Evolutionary conservation across 2,113 vertebrate genomes (phyloP).

Genomic region (Nibea albiflora): DNA sequence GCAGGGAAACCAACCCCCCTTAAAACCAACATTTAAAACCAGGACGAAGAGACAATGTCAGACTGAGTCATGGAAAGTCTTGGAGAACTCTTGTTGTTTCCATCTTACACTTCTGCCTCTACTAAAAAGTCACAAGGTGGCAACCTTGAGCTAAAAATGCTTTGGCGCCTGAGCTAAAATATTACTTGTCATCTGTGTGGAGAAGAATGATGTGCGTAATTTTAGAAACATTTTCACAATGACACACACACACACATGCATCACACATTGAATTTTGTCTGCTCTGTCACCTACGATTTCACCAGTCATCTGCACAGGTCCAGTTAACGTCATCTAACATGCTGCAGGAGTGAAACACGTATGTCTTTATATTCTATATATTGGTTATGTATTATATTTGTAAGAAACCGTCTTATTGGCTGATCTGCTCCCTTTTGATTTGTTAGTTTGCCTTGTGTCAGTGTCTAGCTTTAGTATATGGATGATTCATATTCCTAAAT

Average conservation of each 20-base stretch:
- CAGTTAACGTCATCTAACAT: background rate
- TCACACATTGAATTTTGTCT: background rate
- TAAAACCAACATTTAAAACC: background rate
- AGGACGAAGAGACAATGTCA: background rate
- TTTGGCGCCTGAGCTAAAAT: background rate
- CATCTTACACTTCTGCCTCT: background rate
- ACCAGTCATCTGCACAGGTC: background rate
- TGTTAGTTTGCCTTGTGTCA: too few species aligned
- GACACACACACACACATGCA: background rate
- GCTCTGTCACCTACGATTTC: background rate
- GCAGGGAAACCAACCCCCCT: background rate
- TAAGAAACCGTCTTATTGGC: background rate
- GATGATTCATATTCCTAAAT: background rate
- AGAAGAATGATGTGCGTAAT: background rate
- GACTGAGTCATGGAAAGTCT: background rate
- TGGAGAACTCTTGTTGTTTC: background rate
- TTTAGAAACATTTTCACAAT: background rate
- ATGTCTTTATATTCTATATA: too few species aligned
- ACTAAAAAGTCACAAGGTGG: slow-evolving; percentile 60
- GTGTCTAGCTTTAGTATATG: background rate
- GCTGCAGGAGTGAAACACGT: background rate
- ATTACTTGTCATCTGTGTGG: background rate
- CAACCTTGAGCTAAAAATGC: slow-evolving; percentile 17
- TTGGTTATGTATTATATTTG: too few species aligned
- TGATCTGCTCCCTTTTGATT: background rate